Base-by-base conservation (phyloP, 2,797 vertebrate species). In the Poeciliopsis paucimaculata region DNA sequence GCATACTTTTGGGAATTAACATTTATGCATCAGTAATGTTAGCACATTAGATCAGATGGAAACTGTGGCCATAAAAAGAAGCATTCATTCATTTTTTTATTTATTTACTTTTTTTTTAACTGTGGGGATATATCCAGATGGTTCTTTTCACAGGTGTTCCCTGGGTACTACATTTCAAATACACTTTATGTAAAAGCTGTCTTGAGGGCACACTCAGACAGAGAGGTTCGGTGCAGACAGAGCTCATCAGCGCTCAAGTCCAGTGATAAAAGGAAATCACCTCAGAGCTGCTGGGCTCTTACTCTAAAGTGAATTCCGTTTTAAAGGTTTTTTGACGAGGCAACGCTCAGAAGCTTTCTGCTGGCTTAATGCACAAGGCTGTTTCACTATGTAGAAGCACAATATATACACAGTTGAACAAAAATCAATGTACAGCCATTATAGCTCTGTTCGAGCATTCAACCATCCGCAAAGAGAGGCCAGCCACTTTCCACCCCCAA, bases 241-340 rank as follows among this genome's bases (percentile, higher is more conserved):
- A 31, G 60, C 66, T 84, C 77, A 81, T 81, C 77, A 76, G 73
- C n/a, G 70, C 77, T 86, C 72, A 23, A 71, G 80, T 85, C 73
- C 11, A 49, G 77, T 68, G 76, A 89, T 87, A 66, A 84, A 77
- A 87, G 81, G 62, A 86, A 86, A 88, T 89, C 77, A 75, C 85
- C 55, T 78, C 76, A 60, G 77, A 84, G 71, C n/a, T 84, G 68
- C 9, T 0, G 23, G 82, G 89, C 83, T 85, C 76, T 84, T 78
- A 70, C 68, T 87, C 28, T 46, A 60, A 76, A 82, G 88, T 91
- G 85, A 86, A 89, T 90, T 87, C 39, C 75, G 75, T 86, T 89
- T 88, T 87, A 87, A 86, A 78, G 84, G 73, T 80, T 53, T 53
- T 90, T 83, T 90, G 84, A 90, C 74, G 85, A 84, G 83, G 47